These are phyloP conservation scores for Thyatira batis DNA, from an alignment of 2,888 invertebrate species.

Conservation along the genomic window DNA sequence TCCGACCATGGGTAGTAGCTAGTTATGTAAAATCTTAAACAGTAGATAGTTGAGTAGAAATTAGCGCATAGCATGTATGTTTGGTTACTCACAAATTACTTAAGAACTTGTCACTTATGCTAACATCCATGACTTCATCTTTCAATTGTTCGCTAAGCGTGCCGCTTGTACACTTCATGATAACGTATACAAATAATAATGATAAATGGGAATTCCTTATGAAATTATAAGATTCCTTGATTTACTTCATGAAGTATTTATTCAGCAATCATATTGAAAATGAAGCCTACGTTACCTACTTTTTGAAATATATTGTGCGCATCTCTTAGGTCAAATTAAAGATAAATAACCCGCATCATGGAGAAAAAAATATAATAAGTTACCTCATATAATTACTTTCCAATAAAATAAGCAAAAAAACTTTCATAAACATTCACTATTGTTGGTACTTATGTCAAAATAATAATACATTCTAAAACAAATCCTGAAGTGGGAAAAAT, in stretches of 20 bases:
- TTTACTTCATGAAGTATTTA: not conserved
- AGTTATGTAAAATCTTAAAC: not conserved
- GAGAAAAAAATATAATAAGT: no score
- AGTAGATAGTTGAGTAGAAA: not conserved
- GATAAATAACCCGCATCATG: no score
- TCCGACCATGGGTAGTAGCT: not conserved
- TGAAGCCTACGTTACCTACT: no score
- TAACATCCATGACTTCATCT: constrained; percentile 45
- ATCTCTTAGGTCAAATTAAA: no score
- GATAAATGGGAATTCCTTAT: not conserved
- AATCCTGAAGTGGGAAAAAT: constrained; percentile 15
- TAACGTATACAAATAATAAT: not conserved
- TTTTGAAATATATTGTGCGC: no score
- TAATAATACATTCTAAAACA: not conserved
- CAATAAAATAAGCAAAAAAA: no score
- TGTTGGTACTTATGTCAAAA: no score
- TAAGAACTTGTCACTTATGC: constrained; percentile 51
- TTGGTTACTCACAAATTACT: constrained; percentile 47
- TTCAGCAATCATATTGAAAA: no score
- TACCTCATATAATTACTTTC: no score
- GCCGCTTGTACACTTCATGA: constrained; percentile 16
- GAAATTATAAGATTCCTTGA: not conserved
- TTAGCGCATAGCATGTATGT: constrained; percentile 18
- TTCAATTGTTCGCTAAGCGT: constrained; percentile 28
- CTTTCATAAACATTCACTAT: no score